Evolutionary conservation across 2,888 invertebrate species (phyloP).

Genomic region (Chirona hameri): DNA sequence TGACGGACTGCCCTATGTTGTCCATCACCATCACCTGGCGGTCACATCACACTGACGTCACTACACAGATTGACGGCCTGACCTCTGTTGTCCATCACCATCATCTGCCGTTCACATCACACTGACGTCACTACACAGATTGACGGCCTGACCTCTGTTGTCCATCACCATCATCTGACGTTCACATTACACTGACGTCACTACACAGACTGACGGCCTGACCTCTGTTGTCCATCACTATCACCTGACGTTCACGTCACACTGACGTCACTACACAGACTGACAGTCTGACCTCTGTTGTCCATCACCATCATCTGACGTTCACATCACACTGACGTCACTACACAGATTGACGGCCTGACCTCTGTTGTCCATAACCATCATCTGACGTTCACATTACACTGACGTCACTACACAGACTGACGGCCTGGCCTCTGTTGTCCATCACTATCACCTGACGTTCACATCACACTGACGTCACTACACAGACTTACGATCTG

Average conservation of each 20-base stretch:
- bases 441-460: background rate
- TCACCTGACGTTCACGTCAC: no score
- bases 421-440: background rate
- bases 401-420: no score
- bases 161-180: background rate
- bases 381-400: no score
- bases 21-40: background rate
- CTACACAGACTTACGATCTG: background rate
- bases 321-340: background rate
- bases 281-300: background rate
- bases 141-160: background rate
- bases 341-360: background rate
- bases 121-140: background rate
- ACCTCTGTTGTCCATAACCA: background rate
- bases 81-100: background rate
- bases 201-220: background rate
- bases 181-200: no score
- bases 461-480: background rate
- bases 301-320: background rate
- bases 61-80: background rate
- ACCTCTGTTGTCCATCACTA: background rate
- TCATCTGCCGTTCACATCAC: background rate
- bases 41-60: background rate
- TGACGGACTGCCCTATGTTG: background rate
- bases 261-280: no score